Conservation (phyloP, 2,113 vertebrate genomes). For the Saccopteryx leptura region DNA sequence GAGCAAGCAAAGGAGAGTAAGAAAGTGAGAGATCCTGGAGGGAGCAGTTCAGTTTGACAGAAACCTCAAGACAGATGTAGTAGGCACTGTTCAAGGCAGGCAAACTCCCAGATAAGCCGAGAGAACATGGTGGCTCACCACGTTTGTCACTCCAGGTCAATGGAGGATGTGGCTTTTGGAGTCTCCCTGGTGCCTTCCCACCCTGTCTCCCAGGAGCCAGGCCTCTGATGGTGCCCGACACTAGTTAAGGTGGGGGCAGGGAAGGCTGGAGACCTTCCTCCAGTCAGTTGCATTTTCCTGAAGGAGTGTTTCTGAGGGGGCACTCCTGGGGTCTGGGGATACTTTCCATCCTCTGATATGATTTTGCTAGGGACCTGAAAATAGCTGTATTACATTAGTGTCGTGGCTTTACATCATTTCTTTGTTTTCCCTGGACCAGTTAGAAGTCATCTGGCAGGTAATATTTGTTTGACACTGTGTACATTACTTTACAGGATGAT, state of each 20-base stretch:
- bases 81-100: not conserved
- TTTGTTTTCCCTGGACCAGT: not conserved
- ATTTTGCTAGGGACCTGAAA: not conserved
- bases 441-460: not conserved
- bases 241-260: not conserved
- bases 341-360: not conserved
- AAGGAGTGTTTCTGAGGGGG: not conserved
- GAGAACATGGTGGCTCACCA: not conserved
- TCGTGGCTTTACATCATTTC: not conserved
- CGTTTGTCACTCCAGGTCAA: not conserved
- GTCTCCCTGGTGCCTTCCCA: not conserved
- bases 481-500: slow-evolving; percentile 76
- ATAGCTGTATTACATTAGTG: not conserved
- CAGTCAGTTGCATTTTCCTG: not conserved
- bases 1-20: not conserved
- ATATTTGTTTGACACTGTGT: not conserved
- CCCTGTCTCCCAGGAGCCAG: not conserved
- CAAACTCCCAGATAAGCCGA: accelerated
- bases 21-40: not conserved
- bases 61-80: not conserved
- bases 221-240: not conserved
- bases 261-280: not conserved
- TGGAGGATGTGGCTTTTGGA: not conserved
- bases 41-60: not conserved
- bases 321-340: not conserved